Evolutionary conservation across 2,797 vertebrate genomes (phyloP).

Genomic region (Crenuchus spilurus): DNA sequence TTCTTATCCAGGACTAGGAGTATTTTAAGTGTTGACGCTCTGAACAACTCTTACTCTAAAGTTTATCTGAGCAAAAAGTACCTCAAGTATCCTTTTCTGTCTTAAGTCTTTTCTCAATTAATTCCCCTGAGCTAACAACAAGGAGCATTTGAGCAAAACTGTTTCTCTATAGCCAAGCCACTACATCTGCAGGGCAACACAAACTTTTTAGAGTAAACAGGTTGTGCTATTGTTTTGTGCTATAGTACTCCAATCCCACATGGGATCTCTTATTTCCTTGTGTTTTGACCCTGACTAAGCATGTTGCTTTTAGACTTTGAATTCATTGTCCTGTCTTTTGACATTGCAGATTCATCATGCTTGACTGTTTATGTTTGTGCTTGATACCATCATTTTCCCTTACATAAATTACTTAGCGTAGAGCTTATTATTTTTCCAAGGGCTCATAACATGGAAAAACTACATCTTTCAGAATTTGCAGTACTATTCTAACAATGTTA

Average conservation of each 20-base stretch:
- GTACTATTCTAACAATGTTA: too few relatives aligned
- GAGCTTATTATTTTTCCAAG: slow-evolving; percentile 25
- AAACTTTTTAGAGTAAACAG: slow-evolving; percentile 39
- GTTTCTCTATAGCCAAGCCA: slow-evolving; percentile 6
- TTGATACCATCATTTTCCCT: slow-evolving; percentile 22
- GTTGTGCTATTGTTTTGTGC: slow-evolving; percentile 51
- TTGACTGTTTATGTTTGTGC: slow-evolving; percentile 38
- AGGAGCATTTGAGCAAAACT: too few relatives aligned
- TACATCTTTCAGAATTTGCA: too few relatives aligned
- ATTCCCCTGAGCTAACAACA: too few relatives aligned
- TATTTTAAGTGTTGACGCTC: too few relatives aligned
- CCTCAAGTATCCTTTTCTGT: too few relatives aligned
- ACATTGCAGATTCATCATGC: slow-evolving; percentile 26
- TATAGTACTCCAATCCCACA: slow-evolving; percentile 50
- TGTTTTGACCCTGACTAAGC: slow-evolving; percentile 44
- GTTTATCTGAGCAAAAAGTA: too few relatives aligned
- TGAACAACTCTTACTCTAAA: too few relatives aligned
- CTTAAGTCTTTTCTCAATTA: too few relatives aligned
- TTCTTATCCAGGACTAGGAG: too few relatives aligned
- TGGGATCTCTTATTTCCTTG: slow-evolving; percentile 49
- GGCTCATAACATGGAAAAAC: too few relatives aligned
- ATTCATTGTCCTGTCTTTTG: slow-evolving; percentile 43
- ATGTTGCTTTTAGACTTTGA: slow-evolving; percentile 41
- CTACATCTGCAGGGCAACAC: slow-evolving; percentile 12
- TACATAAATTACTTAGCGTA: slow-evolving; percentile 21